Conservation (phyloP, 1,140 invertebrate genomes). For the Anastrepha obliqua region DNA sequence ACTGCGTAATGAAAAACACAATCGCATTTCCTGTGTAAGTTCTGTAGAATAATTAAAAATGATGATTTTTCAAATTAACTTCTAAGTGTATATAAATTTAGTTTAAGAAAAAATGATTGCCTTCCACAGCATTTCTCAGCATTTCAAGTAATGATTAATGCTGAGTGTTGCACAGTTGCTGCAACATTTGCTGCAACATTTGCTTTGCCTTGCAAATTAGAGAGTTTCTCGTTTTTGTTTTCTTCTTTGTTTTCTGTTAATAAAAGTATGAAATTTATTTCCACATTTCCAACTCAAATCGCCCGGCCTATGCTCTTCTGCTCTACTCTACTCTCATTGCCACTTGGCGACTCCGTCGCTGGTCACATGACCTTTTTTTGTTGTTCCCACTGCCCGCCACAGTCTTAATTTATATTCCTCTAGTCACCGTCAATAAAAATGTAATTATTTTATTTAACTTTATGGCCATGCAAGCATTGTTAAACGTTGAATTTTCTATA, state of each 20-base stretch:
- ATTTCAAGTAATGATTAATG: not conserved
- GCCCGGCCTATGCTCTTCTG: not conserved
- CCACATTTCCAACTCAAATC: not conserved
- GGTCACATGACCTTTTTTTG: not conserved
- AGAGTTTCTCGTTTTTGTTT: not conserved
- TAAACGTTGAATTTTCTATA: not conserved
- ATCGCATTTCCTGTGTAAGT: not conserved
- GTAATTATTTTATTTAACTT: slow-evolving; percentile 26
- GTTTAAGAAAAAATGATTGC: not conserved
- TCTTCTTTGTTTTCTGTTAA: not conserved
- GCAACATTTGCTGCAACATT: no score
- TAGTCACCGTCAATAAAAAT: not conserved
- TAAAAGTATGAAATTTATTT: not conserved
- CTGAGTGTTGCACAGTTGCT: no score
- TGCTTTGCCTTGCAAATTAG: not conserved
- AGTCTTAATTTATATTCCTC: not conserved
- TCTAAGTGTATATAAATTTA: not conserved
- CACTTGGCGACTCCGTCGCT: not conserved
- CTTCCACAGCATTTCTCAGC: not conserved
- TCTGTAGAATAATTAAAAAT: not conserved
- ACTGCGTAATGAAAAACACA: not conserved
- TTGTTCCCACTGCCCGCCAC: not conserved
- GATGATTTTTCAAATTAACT: not conserved
- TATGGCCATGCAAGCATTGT: not conserved
- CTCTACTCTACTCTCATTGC: not conserved